Evolutionary conservation across 2,113 vertebrate genomes (phyloP), one percentile per base, ranked within the genome.

Genomic region (Cyanistes caeruleus): DNA sequence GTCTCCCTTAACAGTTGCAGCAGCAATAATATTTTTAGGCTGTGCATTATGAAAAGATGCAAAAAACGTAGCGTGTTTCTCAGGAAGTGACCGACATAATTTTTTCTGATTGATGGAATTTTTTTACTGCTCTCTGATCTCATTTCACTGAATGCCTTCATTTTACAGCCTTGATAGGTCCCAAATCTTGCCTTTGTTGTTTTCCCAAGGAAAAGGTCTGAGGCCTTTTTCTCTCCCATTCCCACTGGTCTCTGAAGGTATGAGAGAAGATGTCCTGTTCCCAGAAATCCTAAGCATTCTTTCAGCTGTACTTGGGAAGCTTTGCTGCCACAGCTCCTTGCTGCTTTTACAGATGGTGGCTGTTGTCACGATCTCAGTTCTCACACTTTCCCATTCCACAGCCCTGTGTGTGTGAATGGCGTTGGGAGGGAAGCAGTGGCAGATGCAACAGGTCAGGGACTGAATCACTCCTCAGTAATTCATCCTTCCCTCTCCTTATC

Each of bases 1-100:
- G 75, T 86, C 96, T 97, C 94, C 0, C 1, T 59, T 90, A 97
- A 70, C 85, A 86, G 92, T 95, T 88, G 84, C 78, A 81, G 87
- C 72, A 88, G 92, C 87, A 88, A 35, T 87, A 81, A 81, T 75
- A 90, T 94, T 97, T 96, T 93, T 74, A 90, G 93, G 63, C 75
- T 80, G 37, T 67, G 80, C 79, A 56, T 94, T 95, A 87, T 82
- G 90, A 75, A 96, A 90, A 97, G 82, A 79, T 94, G 87, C 68
- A 83, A 88, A 89, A 90, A 84, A 44, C 0, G 0, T 58, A 64
- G 56, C 4, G 0, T 81, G n/a, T 84, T 94, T 94, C 64, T 95
- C 55, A 70, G 93, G 58, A 95, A 91, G 90, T 41, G 55, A 56
- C 39, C 48, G 21, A 25, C 27, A 8, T 27, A 63, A 78, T 88